Percentiles rank a stretch among this genome's conserved stretches.
phyloP scores from a whole-genome alignment of 2,113 vertebrate species.

The Collichthys lucidus region DNA sequence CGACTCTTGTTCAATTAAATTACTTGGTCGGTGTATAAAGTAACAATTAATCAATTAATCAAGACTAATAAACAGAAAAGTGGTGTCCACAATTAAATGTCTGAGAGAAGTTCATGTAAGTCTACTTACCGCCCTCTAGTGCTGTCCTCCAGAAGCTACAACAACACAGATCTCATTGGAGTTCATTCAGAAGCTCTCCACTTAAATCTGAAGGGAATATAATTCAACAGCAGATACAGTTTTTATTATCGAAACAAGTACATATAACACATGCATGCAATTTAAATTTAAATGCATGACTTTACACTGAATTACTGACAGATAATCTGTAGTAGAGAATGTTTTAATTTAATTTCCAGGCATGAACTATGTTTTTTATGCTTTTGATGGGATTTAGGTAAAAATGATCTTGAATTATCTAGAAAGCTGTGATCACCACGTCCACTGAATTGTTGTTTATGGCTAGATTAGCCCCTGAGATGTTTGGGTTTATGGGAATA shows the following conservation, averaged over 20 bases:
- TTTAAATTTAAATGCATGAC: background rate
- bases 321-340: background rate
- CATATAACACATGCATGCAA: background rate
- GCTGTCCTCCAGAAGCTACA: background rate
- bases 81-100: background rate
- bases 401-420: background rate
- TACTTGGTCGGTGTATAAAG: too few relatives aligned
- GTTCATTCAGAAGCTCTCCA: background rate
- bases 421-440: background rate
- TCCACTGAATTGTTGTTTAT: background rate
- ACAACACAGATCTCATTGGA: background rate
- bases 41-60: background rate
- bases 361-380: background rate
- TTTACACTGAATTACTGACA: background rate
- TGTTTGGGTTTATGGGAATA: background rate
- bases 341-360: too few relatives aligned
- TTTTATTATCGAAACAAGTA: background rate
- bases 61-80: too few relatives aligned
- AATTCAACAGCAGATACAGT: background rate
- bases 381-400: background rate
- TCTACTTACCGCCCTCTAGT: conserved; percentile 1
- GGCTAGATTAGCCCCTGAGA: background rate
- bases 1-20: too few relatives aligned
- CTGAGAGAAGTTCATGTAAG: background rate
- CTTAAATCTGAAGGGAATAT: background rate